Base-by-base conservation (phyloP, 2,888 invertebrate genomes). In the Halictus quadricinctus region DNA sequence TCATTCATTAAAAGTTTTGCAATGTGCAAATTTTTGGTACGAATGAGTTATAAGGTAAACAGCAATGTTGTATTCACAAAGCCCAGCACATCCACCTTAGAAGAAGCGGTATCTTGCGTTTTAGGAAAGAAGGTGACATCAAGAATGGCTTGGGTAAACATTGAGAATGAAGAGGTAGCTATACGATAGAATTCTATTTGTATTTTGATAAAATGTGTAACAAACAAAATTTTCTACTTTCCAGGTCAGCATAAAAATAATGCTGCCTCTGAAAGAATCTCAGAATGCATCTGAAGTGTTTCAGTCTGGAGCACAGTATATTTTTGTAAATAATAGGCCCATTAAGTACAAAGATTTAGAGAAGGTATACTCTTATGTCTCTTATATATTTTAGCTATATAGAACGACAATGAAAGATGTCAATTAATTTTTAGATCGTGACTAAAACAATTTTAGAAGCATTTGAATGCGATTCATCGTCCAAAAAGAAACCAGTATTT, bases 321-420 rank as follows among this genome's bases (percentile, higher is more conserved):
- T 96, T 77, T 95, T 95, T 90, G 94, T 96, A 25, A 96, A 96
- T 91, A 93, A 95, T 75, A 93, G 96, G 85, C 95, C 96, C 29
- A 95, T 96, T 7, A 91, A 92, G 80, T 92, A 95, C 75, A 95
- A 95, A 89, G 95, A 95, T 81, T 93, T 96, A 80, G 95, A 96
- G 91, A 96, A 96, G 95, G 96, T 96, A 93, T 18, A 18, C 69
- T 29, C 81, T 13, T 50, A 2, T 18, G 60, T n/a, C 0, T 72
- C 21, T 6, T 82, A 7, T 13, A 66, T 54, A 25, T 7, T 64
- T 5, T 15, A 70, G 43, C 73, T 29, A 58, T 54, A 10, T 36
- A 74, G n/a, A 18, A 1, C 21, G 72, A 6, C 48, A 60, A 18
- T 0, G 8, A 73, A 43, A 15, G 5, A 25, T n/a, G 12, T 43